These are phyloP conservation scores for Hypsibius dujardini DNA, from an alignment of 1,140 invertebrate species.

Conservation along the genomic window DNA sequence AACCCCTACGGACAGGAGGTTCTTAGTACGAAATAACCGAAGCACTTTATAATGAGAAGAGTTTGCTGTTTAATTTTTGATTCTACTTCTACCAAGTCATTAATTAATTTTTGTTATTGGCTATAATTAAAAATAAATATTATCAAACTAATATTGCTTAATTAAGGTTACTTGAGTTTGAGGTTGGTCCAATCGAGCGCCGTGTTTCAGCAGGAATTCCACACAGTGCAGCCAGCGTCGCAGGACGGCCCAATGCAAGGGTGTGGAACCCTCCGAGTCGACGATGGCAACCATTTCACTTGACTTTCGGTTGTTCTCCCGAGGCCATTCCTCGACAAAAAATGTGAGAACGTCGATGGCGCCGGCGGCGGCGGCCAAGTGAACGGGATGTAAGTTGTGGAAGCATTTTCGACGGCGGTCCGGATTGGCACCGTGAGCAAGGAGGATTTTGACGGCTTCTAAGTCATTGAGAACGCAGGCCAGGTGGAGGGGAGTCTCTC, in stretches of 20 bases:
- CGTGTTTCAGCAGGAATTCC: background rate
- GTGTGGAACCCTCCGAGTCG: constrained; percentile 6
- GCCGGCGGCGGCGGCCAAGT: constrained; percentile 1
- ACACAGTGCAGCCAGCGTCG: background rate
- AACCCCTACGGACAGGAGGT: background rate
- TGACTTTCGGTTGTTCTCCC: background rate
- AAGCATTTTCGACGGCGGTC: background rate
- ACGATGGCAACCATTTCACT: background rate
- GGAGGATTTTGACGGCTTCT: background rate
- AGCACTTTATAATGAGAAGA: no score
- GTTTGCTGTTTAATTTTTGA: no score
- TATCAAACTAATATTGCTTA: background rate
- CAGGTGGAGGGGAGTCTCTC: background rate
- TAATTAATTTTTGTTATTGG: no score
- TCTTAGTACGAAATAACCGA: background rate
- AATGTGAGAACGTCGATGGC: background rate
- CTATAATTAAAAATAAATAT: background rate
- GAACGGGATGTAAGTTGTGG: background rate
- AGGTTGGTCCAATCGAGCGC: background rate
- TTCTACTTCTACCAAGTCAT: no score
- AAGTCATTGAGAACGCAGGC: constrained; percentile 2
- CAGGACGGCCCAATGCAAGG: constrained; percentile 4
- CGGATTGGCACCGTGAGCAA: background rate
- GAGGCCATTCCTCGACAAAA: background rate
- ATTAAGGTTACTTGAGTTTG: background rate